A percentile compares a stretch with the other conserved stretches of the same genome.
Evolutionary conservation across 1,140 invertebrate species (phyloP).

Genomic region (Lutraria rhynchaena): DNA sequence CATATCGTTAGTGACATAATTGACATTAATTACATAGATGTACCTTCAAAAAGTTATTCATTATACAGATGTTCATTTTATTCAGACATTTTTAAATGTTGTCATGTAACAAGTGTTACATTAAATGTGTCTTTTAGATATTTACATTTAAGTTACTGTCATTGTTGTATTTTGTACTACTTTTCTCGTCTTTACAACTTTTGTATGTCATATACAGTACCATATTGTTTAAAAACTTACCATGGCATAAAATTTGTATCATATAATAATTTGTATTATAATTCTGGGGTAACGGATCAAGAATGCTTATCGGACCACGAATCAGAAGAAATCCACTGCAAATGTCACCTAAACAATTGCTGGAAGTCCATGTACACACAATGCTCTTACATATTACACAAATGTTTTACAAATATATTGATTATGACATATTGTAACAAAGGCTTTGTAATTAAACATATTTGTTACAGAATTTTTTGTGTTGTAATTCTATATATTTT

Average conservation of each 20-base stretch:
- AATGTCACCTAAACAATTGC: conserved; percentile 14
- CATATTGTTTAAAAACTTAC: neutral
- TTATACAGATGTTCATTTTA: neutral
- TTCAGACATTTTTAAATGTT: conserved; percentile 4
- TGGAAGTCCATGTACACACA: conserved; percentile 5
- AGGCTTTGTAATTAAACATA: too few relatives aligned
- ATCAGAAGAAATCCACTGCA: conserved; percentile 44
- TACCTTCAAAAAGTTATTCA: neutral
- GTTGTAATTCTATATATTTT: too few relatives aligned
- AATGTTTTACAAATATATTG: too few relatives aligned
- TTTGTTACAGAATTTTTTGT: too few relatives aligned
- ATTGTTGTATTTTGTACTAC: conserved; percentile 23
- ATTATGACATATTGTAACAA: too few relatives aligned
- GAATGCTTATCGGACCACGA: conserved; percentile 29
- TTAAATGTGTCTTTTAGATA: too few relatives aligned
- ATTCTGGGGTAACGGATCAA: neutral
- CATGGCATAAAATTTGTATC: neutral
- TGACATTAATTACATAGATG: neutral
- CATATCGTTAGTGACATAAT: conserved; percentile 5
- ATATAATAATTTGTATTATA: neutral
- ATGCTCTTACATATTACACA: too few relatives aligned
- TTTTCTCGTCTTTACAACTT: conserved; percentile 2
- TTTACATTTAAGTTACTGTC: too few relatives aligned
- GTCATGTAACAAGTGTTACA: too few relatives aligned
- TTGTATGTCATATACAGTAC: neutral